These are phyloP conservation scores for Zaprionus obscuricornis DNA, from an alignment of 2,888 invertebrate species.

Conservation along the genomic window DNA sequence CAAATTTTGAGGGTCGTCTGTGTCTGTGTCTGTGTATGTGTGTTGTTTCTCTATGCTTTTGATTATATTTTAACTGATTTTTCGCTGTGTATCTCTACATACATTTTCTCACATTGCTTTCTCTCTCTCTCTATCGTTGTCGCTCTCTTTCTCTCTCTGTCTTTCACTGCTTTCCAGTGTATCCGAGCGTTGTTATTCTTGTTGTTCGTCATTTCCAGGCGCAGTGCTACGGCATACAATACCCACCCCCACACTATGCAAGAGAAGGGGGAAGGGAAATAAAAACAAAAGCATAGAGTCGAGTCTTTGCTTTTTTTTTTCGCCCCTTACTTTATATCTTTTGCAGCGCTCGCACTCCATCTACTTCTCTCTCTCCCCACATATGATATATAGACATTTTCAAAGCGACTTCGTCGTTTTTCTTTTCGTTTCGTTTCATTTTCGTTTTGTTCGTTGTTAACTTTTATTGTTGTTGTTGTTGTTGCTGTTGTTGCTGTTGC, in stretches of 20 bases:
- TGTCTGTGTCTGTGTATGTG: too few relatives aligned
- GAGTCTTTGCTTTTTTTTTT: too few relatives aligned
- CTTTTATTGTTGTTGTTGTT: slow-evolving; percentile 9
- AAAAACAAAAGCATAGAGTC: too few relatives aligned
- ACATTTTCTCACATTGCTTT: too few relatives aligned
- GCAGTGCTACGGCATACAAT: not conserved
- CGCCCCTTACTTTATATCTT: too few relatives aligned
- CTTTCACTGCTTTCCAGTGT: slow-evolving; percentile 36
- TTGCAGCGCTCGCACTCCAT: not conserved
- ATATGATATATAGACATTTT: slow-evolving; percentile 72
- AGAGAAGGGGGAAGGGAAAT: too few relatives aligned
- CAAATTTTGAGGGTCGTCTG: too few relatives aligned
- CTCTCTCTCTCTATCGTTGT: slow-evolving; percentile 3
- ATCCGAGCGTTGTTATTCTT: not conserved
- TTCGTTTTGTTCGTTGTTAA: too few relatives aligned
- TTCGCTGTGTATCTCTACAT: slow-evolving; percentile 62
- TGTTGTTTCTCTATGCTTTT: too few relatives aligned
- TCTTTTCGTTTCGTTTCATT: not conserved
- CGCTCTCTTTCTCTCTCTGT: slow-evolving; percentile 1
- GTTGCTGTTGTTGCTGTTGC: slow-evolving; percentile 11
- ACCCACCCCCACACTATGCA: slow-evolving; percentile 13
- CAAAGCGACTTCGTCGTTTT: slow-evolving; percentile 50
- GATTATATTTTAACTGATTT: slow-evolving; percentile 49
- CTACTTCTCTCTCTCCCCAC: not conserved
- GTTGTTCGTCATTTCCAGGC: slow-evolving; percentile 47